Evolutionary conservation across 2,888 invertebrate species (phyloP).

Genomic region (Zygaena filipendulae): DNA sequence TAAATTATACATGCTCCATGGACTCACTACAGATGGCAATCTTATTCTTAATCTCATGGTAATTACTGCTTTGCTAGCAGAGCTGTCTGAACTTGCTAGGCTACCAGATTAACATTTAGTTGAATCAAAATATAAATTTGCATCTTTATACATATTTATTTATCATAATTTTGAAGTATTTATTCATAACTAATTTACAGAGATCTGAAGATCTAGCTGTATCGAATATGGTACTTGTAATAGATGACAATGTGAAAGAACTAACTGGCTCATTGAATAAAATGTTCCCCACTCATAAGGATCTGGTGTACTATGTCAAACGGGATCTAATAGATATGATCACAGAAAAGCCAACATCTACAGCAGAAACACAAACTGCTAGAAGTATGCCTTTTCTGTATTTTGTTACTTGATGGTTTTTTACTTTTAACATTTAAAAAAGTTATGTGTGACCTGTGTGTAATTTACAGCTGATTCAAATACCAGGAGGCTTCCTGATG

Average conservation of each 20-base stretch:
- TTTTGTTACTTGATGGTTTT: no score
- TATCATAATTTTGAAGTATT: no score
- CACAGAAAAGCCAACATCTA: slow-evolving; percentile 39
- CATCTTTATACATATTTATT: no score
- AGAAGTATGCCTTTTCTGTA: slow-evolving; percentile 26
- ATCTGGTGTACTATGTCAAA: slow-evolving; percentile 70
- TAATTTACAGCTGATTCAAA: slow-evolving; percentile 24
- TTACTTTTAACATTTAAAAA: not conserved
- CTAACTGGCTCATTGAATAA: slow-evolving; percentile 69
- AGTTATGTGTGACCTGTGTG: no score
- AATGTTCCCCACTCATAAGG: slow-evolving; percentile 73
- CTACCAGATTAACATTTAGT: no score
- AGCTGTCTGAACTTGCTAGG: no score
- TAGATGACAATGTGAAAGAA: slow-evolving; percentile 65
- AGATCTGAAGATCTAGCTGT: slow-evolving; percentile 67
- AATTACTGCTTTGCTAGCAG: no score
- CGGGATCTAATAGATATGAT: slow-evolving; percentile 76
- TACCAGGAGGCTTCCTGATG: slow-evolving; percentile 30
- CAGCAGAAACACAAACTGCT: slow-evolving; percentile 58
- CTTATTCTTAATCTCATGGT: slow-evolving; percentile 76
- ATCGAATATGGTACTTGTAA: slow-evolving; percentile 70
- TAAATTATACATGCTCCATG: slow-evolving; percentile 74
- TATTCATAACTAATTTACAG: no score
- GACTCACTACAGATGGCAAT: slow-evolving; percentile 69
- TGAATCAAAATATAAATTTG: no score